Base-by-base conservation (phyloP, 2,797 vertebrate genomes). In the Macropus fuliginosus region DNA sequence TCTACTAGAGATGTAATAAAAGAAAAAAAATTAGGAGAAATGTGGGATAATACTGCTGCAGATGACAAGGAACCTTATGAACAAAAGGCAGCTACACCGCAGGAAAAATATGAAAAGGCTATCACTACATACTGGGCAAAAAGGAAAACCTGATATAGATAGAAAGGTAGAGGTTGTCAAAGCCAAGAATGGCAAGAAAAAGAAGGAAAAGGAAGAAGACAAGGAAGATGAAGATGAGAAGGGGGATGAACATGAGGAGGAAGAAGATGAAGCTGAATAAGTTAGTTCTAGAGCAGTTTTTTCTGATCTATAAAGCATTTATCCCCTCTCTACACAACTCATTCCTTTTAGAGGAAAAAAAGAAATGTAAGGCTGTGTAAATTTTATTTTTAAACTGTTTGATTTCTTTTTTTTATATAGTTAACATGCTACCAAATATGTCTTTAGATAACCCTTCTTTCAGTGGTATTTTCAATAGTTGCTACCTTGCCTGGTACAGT, bases 81-180 rank as follows among this genome's bases (percentile, higher is more conserved):
- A 8, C 97, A 99, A 98, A 99, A 99, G 98, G 99, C 99, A 90
- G 99, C 99, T 56, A 99, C 99, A 97, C 98, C 99, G 98, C 99
- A 99, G 99, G 99, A 99, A 98, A 99, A 93, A 46, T 99, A 99
- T 40, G 99, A 99, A 98, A 99, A 99, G 99, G 99, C 99, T 98
- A 98, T 99, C 40, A 98, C 99, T 94, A 98, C 99, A 3, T 99
- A 99, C 97, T 99, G 99, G 97, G 99, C 99, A 55, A 46, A 99
- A 99, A 98, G 99, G 99, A 95, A 99, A 98, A 98, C 98, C 98
- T 94, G 99, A 99, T 97, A 95, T 98, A 95, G 98, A 96, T 95
- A 99, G 98, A 95, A 99, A 99, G 94, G 99, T 99, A 95, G 99
- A 99, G 95, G 99, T 99, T 2, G 98, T 99, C 98, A 99, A 99